Base-by-base conservation (phyloP, 2,113 vertebrate species). In the Marmota flaviventris region DNA sequence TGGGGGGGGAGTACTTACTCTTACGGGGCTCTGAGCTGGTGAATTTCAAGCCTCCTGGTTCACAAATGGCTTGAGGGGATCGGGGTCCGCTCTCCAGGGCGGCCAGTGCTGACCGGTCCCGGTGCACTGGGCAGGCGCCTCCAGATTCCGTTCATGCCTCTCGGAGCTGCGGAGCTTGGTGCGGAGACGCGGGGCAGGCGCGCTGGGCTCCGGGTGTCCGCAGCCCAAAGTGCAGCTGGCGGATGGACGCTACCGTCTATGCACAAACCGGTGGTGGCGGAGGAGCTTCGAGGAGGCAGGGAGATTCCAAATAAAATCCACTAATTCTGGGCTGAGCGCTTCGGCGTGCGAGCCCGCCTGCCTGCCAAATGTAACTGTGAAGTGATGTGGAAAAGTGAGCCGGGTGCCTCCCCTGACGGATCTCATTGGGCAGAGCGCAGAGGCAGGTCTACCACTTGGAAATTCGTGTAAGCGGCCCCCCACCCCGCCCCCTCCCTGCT, bases 401-500 rank as follows among this genome's bases (percentile, higher is more conserved):
- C 96, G 97, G 99, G 98, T 99, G 99, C 99, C 99, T 99, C 99
- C 99, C 99, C 99, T 99, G 98, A 98, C 98, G 98, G 99, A 99
- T 99, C 99, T 99, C 99, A 99, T 99, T 99, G 99, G 99, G 99
- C 99, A 99, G 99, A 99, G 99, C 99, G 98, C 96, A 99, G 99
- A 99, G 99, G 99, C 99, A 99, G 99, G 99, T 99, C 99, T 99
- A 98, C 98, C 98, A 99, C 99, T 99, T 98, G 97, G 98, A 99
- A 99, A 99, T 99, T 98, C 98, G 70, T 98, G 98, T 89, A 93
- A 98, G 97, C 98, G 82, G 97, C 22, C 81, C 98, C 93, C 94
- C 94, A 11, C 69, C 78, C 78, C 63, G 6, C 78, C 79, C 69
- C 70, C 92, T n/a, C 58, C 32, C 85, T 14, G 61, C 82, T 45